These are phyloP conservation scores for Callorhinus ursinus DNA, from an alignment of 2,113 vertebrate genomes.

Conservation along the genomic window DNA sequence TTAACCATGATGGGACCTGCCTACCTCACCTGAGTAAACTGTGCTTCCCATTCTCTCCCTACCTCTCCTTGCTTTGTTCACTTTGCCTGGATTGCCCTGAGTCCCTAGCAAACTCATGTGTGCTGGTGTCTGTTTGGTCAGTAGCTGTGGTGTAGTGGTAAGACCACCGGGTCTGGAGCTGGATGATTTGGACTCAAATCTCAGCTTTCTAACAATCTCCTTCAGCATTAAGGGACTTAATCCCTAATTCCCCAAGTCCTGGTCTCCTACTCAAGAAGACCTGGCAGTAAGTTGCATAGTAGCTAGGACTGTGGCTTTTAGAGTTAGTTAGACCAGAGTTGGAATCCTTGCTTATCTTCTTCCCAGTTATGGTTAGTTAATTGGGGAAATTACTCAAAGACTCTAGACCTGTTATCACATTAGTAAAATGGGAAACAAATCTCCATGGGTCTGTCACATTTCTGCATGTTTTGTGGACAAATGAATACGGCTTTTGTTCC, in stretches of 20 bases:
- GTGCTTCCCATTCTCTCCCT: background rate
- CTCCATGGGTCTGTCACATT: background rate
- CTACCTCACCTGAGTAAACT: background rate
- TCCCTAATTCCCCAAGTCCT: background rate
- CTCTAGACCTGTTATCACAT: background rate
- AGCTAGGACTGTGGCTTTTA: background rate
- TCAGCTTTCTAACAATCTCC: background rate
- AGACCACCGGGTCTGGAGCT: background rate
- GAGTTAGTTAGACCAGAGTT: background rate
- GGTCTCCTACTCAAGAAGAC: background rate
- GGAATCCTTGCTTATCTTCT: background rate
- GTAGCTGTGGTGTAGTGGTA: background rate
- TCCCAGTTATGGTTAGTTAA: no score
- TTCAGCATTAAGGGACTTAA: background rate
- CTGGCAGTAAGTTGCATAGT: background rate
- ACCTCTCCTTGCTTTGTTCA: background rate
- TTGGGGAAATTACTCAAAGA: background rate
- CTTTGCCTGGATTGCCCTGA: background rate
- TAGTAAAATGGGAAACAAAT: background rate
- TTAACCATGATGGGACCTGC: background rate
- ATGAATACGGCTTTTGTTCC: conserved; percentile 2
- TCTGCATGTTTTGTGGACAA: background rate
- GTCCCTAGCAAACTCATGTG: background rate
- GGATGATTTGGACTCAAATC: background rate
- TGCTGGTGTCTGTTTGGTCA: background rate